phyloP scores from a whole-genome alignment of 2,797 vertebrate genomes.

The Potorous gilbertii region DNA sequence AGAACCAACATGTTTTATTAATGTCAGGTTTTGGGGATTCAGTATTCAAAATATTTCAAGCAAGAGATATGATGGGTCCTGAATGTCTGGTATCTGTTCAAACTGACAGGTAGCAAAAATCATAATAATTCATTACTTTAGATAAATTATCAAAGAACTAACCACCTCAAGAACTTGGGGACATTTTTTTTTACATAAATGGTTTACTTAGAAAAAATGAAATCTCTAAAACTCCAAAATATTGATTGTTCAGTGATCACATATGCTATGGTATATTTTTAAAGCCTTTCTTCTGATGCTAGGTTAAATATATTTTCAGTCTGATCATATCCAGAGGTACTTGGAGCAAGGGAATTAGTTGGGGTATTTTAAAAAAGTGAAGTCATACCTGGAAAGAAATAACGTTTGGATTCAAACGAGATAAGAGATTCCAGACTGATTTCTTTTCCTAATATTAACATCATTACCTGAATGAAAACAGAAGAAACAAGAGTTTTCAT shows the following conservation, averaged over 20 bases:
- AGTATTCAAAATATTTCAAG: conserved; percentile 79
- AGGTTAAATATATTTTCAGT: conserved; percentile 60
- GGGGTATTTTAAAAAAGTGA: conserved; percentile 63
- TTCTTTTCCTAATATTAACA: conserved; percentile 54
- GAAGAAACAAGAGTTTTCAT: conserved; percentile 10
- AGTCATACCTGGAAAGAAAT: conserved; percentile 35
- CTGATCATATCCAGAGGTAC: conserved; percentile 56
- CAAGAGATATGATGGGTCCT: conserved; percentile 70
- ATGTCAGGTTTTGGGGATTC: conserved; percentile 70
- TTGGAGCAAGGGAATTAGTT: conserved; percentile 60
- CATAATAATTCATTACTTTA: conserved; percentile 60
- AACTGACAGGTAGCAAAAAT: conserved; percentile 54
- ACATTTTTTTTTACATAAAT: conserved; percentile 65
- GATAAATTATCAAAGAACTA: conserved; percentile 51
- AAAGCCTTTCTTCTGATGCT: conserved; percentile 33
- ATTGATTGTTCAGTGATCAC: conserved; percentile 45
- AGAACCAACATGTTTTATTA: conserved; percentile 81
- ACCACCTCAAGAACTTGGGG: conserved; percentile 46
- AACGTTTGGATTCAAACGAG: conserved; percentile 28
- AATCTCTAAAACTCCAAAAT: conserved; percentile 48
- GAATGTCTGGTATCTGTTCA: conserved; percentile 71
- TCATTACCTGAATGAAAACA: conserved; percentile 57
- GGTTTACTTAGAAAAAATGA: conserved; percentile 37
- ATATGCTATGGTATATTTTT: conserved; percentile 36
- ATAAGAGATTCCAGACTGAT: conserved; percentile 41